phyloP scores from a whole-genome alignment of 1,140 invertebrate species.

The Physella acuta region DNA sequence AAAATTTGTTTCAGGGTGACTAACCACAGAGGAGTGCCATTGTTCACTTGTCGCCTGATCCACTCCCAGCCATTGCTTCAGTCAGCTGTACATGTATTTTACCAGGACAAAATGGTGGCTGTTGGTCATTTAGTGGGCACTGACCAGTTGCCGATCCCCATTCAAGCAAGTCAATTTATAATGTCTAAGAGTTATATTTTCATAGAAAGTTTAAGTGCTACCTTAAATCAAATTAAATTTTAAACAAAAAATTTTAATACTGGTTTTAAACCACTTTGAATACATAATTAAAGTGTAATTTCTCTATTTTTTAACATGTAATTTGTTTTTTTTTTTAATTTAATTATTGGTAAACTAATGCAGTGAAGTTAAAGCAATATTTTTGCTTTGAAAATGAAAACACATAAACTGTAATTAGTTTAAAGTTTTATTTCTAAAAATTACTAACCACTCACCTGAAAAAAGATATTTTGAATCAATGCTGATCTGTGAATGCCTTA shows the following conservation, averaged over 20 bases:
- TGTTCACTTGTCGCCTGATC: constrained; percentile 54
- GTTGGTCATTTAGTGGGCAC: constrained; percentile 55
- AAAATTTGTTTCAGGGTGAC: not conserved
- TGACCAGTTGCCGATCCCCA: constrained; percentile 52
- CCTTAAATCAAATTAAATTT: too few species aligned
- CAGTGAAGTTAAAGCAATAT: not conserved
- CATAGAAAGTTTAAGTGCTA: too few species aligned
- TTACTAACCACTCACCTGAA: not conserved
- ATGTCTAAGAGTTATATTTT: too few species aligned
- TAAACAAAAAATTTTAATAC: too few species aligned
- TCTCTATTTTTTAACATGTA: not conserved
- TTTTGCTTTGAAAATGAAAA: not conserved
- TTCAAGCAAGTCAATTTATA: constrained; percentile 46
- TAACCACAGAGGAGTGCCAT: constrained; percentile 34
- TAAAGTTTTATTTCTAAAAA: not conserved
- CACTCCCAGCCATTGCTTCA: constrained; percentile 54
- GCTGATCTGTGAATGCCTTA: not conserved
- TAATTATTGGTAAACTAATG: not conserved
- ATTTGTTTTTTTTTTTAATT: not conserved
- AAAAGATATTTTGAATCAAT: not conserved
- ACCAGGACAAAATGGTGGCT: constrained; percentile 52
- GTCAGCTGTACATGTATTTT: constrained; percentile 58
- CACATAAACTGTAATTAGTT: not conserved
- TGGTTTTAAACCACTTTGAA: too few species aligned
- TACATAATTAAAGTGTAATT: too few species aligned